Evolutionary conservation across 1,140 invertebrate genomes (phyloP).

Genomic region (Conus betulinus): DNA sequence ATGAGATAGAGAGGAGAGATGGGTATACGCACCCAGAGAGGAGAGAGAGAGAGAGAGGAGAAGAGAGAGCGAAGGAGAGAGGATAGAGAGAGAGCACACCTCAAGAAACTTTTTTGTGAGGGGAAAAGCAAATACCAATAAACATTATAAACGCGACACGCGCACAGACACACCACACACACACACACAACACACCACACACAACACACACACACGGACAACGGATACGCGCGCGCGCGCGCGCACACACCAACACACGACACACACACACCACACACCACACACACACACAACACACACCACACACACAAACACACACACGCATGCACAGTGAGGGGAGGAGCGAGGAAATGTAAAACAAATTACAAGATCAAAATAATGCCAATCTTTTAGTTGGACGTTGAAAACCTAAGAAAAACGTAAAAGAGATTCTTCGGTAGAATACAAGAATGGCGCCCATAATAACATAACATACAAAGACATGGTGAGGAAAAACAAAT

Average conservation of each 20-base stretch:
- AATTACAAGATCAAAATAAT: too few species aligned
- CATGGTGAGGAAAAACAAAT: too few species aligned
- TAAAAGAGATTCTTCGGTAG: too few species aligned
- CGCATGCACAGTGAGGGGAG: neutral
- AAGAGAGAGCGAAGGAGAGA: too few species aligned
- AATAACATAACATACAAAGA: too few species aligned
- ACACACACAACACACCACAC: neutral
- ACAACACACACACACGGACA: neutral
- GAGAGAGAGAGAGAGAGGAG: too few species aligned
- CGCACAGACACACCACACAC: neutral
- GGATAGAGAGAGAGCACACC: too few species aligned
- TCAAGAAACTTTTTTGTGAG: neutral
- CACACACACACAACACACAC: neutral
- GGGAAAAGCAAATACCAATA: neutral
- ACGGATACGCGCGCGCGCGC: neutral
- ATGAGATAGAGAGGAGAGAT: neutral
- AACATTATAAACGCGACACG: neutral
- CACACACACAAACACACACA: neutral
- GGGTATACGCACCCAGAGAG: too few species aligned
- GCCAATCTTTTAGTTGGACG: too few species aligned
- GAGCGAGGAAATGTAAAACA: too few species aligned
- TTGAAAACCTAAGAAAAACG: too few species aligned
- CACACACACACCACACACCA: neutral
- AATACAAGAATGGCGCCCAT: too few species aligned
- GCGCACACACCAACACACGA: constrained; percentile 19